phyloP scores from a whole-genome alignment of 2,888 invertebrate genomes.

The Cenopis cana region DNA sequence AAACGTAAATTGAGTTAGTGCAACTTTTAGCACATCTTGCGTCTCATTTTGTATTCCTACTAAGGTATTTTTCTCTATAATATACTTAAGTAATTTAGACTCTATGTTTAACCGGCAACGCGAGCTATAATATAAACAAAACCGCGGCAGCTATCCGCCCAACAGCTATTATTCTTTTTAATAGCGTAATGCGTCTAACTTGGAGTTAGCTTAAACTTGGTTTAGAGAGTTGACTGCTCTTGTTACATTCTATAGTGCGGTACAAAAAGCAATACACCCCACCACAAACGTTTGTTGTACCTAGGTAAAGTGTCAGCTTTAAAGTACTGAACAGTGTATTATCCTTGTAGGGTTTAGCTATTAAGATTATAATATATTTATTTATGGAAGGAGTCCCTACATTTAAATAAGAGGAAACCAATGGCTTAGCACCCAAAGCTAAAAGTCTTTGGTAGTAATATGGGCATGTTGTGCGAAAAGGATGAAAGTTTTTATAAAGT shows the following conservation, averaged over 20 bases:
- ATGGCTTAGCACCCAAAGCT: too few species aligned
- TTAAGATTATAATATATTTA: neutral
- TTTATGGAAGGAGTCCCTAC: too few species aligned
- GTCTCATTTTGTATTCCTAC: too few species aligned
- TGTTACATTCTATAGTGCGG: conserved; percentile 31
- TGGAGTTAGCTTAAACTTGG: conserved; percentile 41
- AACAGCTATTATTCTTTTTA: conserved; percentile 44
- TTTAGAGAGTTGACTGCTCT: conserved; percentile 33
- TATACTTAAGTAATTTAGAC: conserved; percentile 10
- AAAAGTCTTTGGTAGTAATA: too few species aligned
- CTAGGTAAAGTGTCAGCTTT: conserved; percentile 2
- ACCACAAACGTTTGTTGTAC: conserved; percentile 1
- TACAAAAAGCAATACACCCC: conserved; percentile 16
- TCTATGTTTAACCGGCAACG: neutral
- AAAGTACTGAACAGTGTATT: neutral
- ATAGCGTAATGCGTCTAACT: conserved; percentile 44
- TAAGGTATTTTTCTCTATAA: neutral
- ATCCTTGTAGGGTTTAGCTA: neutral
- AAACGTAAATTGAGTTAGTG: too few species aligned
- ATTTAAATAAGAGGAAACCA: too few species aligned
- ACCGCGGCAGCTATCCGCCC: conserved; percentile 30
- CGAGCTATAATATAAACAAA: conserved; percentile 34
- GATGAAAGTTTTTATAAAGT: too few species aligned
- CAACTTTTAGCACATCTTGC: too few species aligned
- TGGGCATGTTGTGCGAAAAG: too few species aligned